phyloP scores from a whole-genome alignment of 2,888 invertebrate species.

The Nymphalis polychloros region DNA sequence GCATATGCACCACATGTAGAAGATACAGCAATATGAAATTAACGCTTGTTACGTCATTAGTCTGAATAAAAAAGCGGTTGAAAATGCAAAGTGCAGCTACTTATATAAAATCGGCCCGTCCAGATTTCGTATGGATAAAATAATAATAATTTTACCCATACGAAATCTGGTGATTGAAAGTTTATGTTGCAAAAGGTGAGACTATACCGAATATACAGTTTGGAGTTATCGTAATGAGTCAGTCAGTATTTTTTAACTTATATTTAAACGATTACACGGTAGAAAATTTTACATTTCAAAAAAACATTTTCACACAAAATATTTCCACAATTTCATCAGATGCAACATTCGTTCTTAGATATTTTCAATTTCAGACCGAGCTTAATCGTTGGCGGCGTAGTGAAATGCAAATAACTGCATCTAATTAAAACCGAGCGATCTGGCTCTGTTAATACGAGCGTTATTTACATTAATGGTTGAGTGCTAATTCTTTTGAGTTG shows the following conservation, averaged over 20 bases:
- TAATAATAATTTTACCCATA: too few species aligned
- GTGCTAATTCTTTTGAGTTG: conserved; percentile 11
- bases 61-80: too few species aligned
- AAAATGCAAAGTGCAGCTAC: too few species aligned
- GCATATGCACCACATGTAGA: too few species aligned
- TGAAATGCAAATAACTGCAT: conserved; percentile 19
- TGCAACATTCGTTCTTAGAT: neutral
- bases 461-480: conserved; percentile 22
- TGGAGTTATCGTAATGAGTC: too few species aligned
- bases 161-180: too few species aligned
- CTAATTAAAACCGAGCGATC: conserved; percentile 26
- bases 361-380: conserved; percentile 8
- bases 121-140: too few species aligned
- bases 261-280: neutral
- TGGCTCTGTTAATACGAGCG: conserved; percentile 22
- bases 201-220: too few species aligned
- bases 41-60: too few species aligned
- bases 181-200: too few species aligned
- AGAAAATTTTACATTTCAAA: neutral
- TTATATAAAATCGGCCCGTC: too few species aligned
- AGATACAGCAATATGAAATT: too few species aligned
- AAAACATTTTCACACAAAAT: neutral
- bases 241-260: neutral
- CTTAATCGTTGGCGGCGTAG: conserved; percentile 10
- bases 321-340: neutral